Percentiles rank a stretch among this genome's conserved stretches.
These are phyloP conservation scores for Archaeoteleia sp. DNA, from an alignment of 2,888 invertebrate species.

Conservation along the genomic window DNA sequence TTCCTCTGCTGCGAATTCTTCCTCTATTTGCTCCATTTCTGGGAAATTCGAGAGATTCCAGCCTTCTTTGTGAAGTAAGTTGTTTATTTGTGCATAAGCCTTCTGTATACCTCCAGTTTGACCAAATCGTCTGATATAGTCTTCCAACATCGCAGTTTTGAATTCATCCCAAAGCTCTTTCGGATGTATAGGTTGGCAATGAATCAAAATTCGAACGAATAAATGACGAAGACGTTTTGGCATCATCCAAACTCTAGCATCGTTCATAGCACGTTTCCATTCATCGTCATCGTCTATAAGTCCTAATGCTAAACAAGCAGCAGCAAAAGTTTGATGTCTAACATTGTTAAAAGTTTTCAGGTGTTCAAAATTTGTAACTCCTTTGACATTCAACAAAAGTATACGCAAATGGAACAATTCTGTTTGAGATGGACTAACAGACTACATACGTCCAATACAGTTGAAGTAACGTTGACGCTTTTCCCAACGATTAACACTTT, in stretches of 20 bases:
- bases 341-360: slow-evolving; percentile 58
- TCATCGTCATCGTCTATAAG: slow-evolving; percentile 38
- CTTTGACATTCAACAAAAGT: slow-evolving; percentile 56
- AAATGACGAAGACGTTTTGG: no score
- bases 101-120: no score
- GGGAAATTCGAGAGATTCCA: no score
- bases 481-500: slow-evolving; percentile 20
- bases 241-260: slow-evolving; percentile 42
- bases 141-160: slow-evolving; percentile 51
- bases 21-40: no score
- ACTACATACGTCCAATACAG: slow-evolving; percentile 56
- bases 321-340: slow-evolving; percentile 45
- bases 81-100: no score
- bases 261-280: slow-evolving; percentile 35
- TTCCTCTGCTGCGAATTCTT: no score
- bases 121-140: slow-evolving; percentile 23
- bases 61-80: no score
- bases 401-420: slow-evolving; percentile 60
- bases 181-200: slow-evolving; percentile 51
- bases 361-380: slow-evolving; percentile 56
- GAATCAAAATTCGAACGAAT: slow-evolving; percentile 61
- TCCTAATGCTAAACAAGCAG: slow-evolving; percentile 49
- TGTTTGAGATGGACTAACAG: slow-evolving; percentile 49
- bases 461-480: slow-evolving; percentile 39
- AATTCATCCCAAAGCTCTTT: slow-evolving; percentile 48